Base-by-base conservation (phyloP, 2,797 vertebrate species). In the Sebastes diaconus region DNA sequence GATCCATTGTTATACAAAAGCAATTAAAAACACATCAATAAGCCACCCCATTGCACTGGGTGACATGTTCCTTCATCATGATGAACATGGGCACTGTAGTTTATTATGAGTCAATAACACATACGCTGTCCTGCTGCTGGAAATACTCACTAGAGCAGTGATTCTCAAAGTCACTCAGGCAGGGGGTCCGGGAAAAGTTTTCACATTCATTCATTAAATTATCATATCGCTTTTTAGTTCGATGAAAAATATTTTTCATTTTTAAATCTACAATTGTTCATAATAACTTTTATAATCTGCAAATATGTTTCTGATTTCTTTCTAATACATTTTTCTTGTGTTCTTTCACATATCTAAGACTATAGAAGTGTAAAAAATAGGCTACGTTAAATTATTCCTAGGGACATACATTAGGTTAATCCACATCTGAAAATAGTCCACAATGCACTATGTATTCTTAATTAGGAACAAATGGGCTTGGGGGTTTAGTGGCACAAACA, bases 11-110 rank as follows among this genome's bases (percentile, higher is more conserved):
- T 59, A 18, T 58, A 8, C 27, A 50, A 3, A 55, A 74, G 59
- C 29, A 13, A 73, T 58, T 30, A 24, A 77, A 73, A 73, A 27
- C 42, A 1, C 69, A 69, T 52, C 34, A 39, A 12, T 67, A 16
- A 55, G 68, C 32, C 42, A 30, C 60, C 50, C 5, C 1, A 16
- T 14, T 52, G 24, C 52, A 55, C 10, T 18, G 25, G 61, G 18
- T 60, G 13, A 50, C 50, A 67, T 50, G 32, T 16, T 54, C 36
- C 34, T 50, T 50, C 16, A 68, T 82, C 14, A 42, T 63, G n/a
- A 36, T 36, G n/a, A 55, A 63, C 59, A 29, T 18, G 6, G 32
- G 3, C 39, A 8, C 46, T 50, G 63, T 50, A 32, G 68, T 55
- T 36, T 36, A 59, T 13, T 50, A 68, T 22, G 18, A 64, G 59